A percentile compares a stretch with the other conserved stretches of the same genome.
These are phyloP conservation scores for Phyllostomus hastatus DNA, from an alignment of 2,113 vertebrate genomes.

Conservation along the genomic window DNA sequence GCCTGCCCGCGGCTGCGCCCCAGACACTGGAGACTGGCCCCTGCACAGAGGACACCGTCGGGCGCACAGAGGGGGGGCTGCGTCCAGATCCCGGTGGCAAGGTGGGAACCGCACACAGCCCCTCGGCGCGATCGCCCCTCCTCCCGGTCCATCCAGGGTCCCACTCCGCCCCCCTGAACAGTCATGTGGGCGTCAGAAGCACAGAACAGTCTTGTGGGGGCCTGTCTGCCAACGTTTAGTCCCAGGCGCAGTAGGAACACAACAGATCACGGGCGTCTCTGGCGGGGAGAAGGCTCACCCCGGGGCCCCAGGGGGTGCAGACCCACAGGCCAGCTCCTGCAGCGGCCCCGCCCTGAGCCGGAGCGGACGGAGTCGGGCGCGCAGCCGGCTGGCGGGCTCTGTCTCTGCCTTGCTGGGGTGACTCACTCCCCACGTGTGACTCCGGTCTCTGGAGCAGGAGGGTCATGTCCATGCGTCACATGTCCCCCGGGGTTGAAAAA, in stretches of 20 bases:
- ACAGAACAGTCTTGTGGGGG: neutral
- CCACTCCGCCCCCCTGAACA: too few relatives aligned
- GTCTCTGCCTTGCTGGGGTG: accelerated
- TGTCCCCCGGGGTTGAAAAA: neutral
- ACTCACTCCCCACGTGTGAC: neutral
- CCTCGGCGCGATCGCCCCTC: accelerated
- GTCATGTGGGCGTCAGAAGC: neutral
- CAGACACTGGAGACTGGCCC: neutral
- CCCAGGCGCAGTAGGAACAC: neutral
- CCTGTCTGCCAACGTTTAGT: neutral
- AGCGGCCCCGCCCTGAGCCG: accelerated
- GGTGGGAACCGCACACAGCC: accelerated
- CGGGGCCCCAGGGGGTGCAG: accelerated
- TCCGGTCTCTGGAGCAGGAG: neutral
- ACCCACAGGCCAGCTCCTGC: too few relatives aligned
- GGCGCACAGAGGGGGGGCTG: neutral
- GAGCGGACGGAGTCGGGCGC: accelerated
- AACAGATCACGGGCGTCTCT: neutral
- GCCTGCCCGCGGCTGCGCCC: neutral
- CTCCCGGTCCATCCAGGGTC: neutral
- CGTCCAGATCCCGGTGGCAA: neutral
- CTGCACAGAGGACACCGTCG: accelerated
- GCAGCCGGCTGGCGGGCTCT: accelerated
- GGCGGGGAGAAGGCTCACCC: accelerated
- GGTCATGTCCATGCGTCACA: neutral